These are phyloP conservation scores for Sicus ferrugineus DNA, from an alignment of 2,888 invertebrate genomes.

Conservation along the genomic window DNA sequence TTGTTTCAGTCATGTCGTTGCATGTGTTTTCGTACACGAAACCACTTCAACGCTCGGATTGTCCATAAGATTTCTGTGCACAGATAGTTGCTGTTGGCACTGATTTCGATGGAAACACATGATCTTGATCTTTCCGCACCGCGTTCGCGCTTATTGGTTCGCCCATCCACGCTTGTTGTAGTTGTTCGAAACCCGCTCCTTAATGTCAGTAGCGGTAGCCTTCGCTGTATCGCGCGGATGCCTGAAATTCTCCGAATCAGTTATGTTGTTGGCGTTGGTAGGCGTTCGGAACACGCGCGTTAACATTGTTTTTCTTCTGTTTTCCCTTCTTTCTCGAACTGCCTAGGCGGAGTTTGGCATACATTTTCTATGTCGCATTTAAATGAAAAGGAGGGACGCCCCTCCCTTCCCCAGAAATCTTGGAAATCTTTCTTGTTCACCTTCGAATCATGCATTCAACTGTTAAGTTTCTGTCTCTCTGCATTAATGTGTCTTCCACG, in stretches of 20 bases:
- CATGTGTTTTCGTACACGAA: background rate
- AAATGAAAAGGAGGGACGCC: too few relatives aligned
- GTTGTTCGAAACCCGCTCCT: background rate
- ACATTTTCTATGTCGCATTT: background rate
- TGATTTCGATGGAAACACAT: conserved; percentile 23
- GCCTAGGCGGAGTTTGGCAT: background rate
- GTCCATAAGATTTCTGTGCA: background rate
- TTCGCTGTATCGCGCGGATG: conserved; percentile 8
- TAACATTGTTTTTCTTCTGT: background rate
- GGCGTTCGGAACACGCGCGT: conserved; percentile 32
- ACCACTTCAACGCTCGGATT: background rate
- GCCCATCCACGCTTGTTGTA: background rate
- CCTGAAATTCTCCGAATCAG: conserved; percentile 12
- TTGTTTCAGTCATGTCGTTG: background rate
- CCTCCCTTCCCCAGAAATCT: too few relatives aligned
- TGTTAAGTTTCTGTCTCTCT: too few relatives aligned
- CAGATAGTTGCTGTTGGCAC: background rate
- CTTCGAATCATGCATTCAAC: too few relatives aligned
- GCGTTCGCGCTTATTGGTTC: background rate
- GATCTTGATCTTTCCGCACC: conserved; percentile 40
- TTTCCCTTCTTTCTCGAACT: background rate
- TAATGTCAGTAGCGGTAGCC: background rate
- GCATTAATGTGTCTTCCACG: too few relatives aligned
- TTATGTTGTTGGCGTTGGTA: too few relatives aligned
- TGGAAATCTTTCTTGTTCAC: too few relatives aligned